phyloP scores from a whole-genome alignment of 2,113 vertebrate species.

The Albula goreensis region DNA sequence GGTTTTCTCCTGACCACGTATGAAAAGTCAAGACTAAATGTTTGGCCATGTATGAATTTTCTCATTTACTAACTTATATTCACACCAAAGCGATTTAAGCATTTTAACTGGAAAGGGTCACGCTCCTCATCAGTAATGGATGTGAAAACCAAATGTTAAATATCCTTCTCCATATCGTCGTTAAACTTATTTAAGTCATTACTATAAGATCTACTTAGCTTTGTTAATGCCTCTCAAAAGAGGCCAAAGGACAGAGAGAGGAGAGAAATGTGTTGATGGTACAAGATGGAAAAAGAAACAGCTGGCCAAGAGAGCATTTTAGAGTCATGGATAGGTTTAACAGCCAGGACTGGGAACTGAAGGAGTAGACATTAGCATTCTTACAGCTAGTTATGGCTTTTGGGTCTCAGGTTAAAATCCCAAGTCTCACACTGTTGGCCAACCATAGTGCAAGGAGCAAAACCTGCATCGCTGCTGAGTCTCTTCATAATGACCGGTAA shows the following conservation, averaged over 20 bases:
- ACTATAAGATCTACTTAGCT: neutral
- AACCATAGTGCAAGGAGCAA: neutral
- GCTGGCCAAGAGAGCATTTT: neutral
- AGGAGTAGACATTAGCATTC: slow-evolving; percentile 1
- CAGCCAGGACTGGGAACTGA: neutral
- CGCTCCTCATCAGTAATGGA: too few species aligned
- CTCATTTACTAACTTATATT: too few species aligned
- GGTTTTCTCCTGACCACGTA: too few species aligned
- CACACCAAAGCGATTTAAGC: too few species aligned
- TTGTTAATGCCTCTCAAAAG: neutral
- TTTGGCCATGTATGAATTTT: too few species aligned
- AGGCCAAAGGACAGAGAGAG: neutral
- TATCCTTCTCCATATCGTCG: too few species aligned
- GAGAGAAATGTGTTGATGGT: neutral
- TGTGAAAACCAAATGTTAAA: neutral
- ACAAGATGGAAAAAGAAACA: neutral
- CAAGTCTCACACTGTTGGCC: neutral
- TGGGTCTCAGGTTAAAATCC: slow-evolving; percentile 1
- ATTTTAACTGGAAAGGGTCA: too few species aligned
- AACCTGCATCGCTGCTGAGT: neutral
- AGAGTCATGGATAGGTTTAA: neutral
- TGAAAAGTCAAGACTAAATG: too few species aligned
- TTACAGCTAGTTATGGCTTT: neutral
- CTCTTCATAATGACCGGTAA: neutral
- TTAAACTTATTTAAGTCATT: neutral